phyloP scores from a whole-genome alignment of 2,113 vertebrate genomes.

The Gasterosteus nipponicus region DNA sequence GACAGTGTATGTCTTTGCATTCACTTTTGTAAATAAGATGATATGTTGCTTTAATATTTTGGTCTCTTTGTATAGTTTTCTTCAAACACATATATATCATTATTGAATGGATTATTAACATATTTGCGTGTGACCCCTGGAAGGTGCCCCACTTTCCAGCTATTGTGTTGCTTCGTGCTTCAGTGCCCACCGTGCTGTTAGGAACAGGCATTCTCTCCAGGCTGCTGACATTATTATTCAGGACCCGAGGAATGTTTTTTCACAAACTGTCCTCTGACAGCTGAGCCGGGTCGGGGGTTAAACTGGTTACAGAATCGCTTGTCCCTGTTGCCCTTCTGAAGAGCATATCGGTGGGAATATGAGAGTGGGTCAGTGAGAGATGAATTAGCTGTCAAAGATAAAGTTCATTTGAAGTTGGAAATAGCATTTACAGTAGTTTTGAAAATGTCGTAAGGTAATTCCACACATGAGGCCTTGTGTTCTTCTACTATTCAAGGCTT shows the following conservation, averaged over 20 bases:
- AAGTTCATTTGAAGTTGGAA: neutral
- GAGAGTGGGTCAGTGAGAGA: constrained; percentile 15
- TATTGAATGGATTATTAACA: constrained; percentile 14
- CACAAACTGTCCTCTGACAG: constrained; percentile 32
- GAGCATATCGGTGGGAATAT: neutral
- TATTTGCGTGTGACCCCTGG: constrained; percentile 36
- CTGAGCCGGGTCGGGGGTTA: constrained; percentile 21
- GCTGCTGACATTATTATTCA: constrained; percentile 51
- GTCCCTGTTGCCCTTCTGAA: neutral
- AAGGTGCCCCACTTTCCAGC: constrained; percentile 42
- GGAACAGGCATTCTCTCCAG: constrained; percentile 38
- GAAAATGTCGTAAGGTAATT: constrained; percentile 12
- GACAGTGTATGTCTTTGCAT: constrained; percentile 9
- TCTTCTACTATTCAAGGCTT: neutral
- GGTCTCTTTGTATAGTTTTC: neutral
- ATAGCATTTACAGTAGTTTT: neutral
- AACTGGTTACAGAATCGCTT: constrained; percentile 11
- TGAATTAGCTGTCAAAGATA: constrained; percentile 23
- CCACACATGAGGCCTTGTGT: constrained; percentile 10
- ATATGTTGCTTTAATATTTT: neutral
- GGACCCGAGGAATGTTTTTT: constrained; percentile 33
- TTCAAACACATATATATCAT: neutral
- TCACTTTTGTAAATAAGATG: neutral
- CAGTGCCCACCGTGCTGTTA: constrained; percentile 36
- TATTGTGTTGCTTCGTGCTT: constrained; percentile 36